phyloP scores from a whole-genome alignment of 35 echinoderm and acorn worm genomes.

The Heliocidaris erythrogramma region DNA sequence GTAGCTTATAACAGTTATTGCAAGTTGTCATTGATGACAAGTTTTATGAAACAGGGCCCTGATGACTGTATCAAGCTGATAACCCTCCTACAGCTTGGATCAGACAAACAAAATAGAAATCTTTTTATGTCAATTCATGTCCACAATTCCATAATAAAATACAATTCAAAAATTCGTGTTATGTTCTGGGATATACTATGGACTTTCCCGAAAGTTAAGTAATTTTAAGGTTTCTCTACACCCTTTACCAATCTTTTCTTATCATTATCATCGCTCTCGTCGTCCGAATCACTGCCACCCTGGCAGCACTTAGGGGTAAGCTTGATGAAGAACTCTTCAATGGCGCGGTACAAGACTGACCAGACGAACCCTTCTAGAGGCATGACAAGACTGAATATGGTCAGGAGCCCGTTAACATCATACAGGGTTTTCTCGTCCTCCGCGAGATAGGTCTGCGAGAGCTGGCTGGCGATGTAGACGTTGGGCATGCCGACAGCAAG shows the following conservation, averaged over 20 bases:
- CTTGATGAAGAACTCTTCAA: neutral
- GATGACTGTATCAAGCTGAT: no score
- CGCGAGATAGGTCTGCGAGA: neutral
- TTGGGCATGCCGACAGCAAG: conserved; percentile 56
- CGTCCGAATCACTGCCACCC: neutral
- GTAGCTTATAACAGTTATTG: no score
- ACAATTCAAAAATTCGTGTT: no score
- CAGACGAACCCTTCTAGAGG: neutral
- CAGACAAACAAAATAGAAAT: no score
- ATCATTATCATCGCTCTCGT: neutral
- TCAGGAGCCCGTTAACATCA: neutral
- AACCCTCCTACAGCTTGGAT: no score
- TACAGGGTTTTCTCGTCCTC: neutral
- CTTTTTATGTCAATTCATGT: no score
- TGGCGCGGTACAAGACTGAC: neutral
- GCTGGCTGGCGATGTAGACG: neutral
- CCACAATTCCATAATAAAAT: no score
- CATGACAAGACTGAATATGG: neutral
- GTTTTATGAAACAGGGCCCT: no score
- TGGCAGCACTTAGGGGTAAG: neutral
- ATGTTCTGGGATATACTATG: no score
- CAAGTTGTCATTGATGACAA: no score
- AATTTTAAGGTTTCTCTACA: no score
- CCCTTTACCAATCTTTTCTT: neutral
- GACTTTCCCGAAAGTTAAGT: no score